A percentile compares a stretch with the other conserved stretches of the same genome.
Conservation (phyloP, 2,113 vertebrate genomes). For the Campylorhamphus procurvoides region DNA sequence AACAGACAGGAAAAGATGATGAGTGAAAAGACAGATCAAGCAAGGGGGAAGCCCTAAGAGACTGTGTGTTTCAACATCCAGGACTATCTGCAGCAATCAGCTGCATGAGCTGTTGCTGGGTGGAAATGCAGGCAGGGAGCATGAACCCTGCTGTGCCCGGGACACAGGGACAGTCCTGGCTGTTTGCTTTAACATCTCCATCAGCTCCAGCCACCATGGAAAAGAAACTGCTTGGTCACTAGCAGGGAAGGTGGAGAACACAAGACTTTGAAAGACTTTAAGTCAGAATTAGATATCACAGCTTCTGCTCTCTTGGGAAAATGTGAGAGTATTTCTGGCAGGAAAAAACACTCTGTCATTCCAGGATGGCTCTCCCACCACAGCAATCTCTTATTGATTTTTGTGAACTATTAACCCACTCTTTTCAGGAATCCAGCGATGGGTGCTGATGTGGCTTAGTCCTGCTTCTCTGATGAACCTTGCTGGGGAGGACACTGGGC, state of each 20-base stretch:
- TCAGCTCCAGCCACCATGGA: not conserved
- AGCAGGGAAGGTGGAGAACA: not conserved
- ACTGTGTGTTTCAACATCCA: not conserved
- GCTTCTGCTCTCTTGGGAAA: not conserved
- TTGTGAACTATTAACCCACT: slow-evolving; percentile 11
- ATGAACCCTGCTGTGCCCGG: not conserved
- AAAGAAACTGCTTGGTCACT: not conserved
- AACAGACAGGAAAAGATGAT: not conserved
- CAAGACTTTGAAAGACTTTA: not conserved
- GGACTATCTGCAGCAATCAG: not conserved
- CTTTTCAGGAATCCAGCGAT: slow-evolving; percentile 11
- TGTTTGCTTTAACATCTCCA: not conserved
- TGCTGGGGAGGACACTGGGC: not conserved
- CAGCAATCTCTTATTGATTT: not conserved
- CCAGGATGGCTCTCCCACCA: not conserved
- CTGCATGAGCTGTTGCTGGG: not conserved
- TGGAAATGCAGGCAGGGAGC: not conserved
- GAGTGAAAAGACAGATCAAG: not conserved
- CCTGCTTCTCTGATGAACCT: not conserved
- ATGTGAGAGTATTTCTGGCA: slow-evolving; percentile 26
- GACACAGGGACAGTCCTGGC: not conserved
- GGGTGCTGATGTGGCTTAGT: not conserved
- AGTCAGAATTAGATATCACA: slow-evolving; percentile 3
- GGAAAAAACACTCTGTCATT: not conserved
- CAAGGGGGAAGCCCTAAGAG: not conserved